Evolutionary conservation across 2,888 invertebrate species (phyloP).

Genomic region (Holacanthella duospinosa): DNA sequence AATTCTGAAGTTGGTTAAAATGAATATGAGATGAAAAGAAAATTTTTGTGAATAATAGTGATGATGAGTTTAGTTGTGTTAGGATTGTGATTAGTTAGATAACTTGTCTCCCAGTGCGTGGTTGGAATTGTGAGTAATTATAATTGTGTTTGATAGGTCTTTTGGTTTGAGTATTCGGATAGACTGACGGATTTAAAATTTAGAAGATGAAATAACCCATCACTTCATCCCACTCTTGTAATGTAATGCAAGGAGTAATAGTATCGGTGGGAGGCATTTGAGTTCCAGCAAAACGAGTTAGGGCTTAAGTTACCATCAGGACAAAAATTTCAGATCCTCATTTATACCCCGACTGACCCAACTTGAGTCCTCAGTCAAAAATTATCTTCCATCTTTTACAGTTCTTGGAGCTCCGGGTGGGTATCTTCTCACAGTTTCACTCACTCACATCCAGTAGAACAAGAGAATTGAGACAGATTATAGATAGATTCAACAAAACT

Average conservation of each 20-base stretch:
- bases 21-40: too few species aligned
- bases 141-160: not conserved
- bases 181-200: not conserved
- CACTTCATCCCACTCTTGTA: not conserved
- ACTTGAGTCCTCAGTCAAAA: conserved; percentile 24
- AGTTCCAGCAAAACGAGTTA: not conserved
- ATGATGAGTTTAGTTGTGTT: too few species aligned
- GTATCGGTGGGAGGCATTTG: not conserved
- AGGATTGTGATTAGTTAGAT: too few species aligned
- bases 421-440: too few species aligned
- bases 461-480: too few species aligned
- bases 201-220: not conserved
- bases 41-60: too few species aligned
- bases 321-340: conserved; percentile 6
- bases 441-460: too few species aligned
- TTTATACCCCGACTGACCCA: conserved; percentile 29
- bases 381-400: conserved; percentile 18
- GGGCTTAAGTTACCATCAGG: conserved; percentile 1
- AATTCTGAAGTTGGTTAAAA: too few species aligned
- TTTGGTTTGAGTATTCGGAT: not conserved
- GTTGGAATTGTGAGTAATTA: not conserved
- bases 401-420: too few species aligned
- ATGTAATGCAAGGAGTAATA: not conserved
- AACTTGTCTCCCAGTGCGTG: not conserved
- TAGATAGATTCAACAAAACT: too few species aligned